phyloP scores from a whole-genome alignment of 2,113 vertebrate species.

The Uropsilus gracilis region DNA sequence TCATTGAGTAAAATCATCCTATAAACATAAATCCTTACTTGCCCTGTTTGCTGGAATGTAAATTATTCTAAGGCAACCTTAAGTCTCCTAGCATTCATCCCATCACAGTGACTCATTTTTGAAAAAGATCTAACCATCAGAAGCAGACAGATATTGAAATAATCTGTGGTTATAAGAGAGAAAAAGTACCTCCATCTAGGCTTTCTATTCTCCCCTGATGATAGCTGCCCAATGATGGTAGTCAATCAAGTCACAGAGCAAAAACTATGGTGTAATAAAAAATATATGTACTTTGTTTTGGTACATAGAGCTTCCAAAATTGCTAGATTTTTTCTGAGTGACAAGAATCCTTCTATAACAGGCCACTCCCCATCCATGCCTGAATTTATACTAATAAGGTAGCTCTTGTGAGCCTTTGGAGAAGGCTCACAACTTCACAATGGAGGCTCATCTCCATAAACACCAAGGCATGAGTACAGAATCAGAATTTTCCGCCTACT shows the following conservation, averaged over 20 bases:
- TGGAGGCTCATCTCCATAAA: background rate
- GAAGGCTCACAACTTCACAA: background rate
- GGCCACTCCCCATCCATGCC: background rate
- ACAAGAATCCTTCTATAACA: background rate
- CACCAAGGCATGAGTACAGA: background rate
- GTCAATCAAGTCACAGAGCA: background rate
- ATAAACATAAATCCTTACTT: background rate
- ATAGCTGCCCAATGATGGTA: too few species aligned
- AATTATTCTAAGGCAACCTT: background rate
- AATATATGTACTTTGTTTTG: background rate
- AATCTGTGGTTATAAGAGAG: background rate
- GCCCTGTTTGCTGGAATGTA: background rate
- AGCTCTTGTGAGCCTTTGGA: background rate
- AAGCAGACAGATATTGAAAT: background rate
- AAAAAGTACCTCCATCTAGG: background rate
- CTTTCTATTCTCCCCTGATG: background rate
- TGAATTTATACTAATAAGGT: background rate
- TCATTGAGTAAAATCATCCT: background rate
- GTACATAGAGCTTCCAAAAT: background rate
- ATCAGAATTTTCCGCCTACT: background rate
- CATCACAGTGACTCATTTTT: background rate
- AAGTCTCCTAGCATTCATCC: background rate
- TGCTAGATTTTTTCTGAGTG: background rate
- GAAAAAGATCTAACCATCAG: background rate
- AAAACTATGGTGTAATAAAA: background rate